These are phyloP conservation scores for Drepana falcataria DNA, from an alignment of 2,888 invertebrate species.

Conservation along the genomic window DNA sequence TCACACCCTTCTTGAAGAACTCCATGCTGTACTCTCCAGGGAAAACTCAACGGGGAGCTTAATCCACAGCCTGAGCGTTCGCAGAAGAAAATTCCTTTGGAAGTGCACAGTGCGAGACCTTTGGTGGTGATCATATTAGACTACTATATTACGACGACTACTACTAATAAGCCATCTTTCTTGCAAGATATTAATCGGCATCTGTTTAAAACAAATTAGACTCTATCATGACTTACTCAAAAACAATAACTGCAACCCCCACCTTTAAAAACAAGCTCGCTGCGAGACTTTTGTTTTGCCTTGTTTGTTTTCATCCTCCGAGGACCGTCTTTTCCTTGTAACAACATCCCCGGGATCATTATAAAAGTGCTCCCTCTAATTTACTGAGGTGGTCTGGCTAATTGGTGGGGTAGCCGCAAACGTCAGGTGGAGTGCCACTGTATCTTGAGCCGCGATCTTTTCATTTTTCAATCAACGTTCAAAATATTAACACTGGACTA, in stretches of 20 bases:
- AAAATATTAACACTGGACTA: not conserved
- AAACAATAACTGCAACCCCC: not conserved
- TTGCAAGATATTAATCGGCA: no score
- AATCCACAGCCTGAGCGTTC: no score
- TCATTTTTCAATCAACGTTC: constrained; percentile 1
- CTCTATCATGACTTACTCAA: not conserved
- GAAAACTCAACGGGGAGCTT: no score
- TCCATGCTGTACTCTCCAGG: no score
- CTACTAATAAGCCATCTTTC: no score
- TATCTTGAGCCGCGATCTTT: constrained; percentile 15
- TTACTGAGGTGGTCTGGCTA: constrained; percentile 24
- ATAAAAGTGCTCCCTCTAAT: constrained; percentile 17
- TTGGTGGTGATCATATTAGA: no score
- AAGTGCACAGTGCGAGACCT: no score
- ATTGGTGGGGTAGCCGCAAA: constrained; percentile 34
- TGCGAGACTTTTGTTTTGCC: not conserved
- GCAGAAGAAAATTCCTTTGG: no score
- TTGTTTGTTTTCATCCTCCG: constrained; percentile 4
- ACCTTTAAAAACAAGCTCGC: not conserved
- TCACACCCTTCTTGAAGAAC: no score
- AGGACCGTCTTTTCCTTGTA: constrained; percentile 10
- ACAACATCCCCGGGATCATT: constrained; percentile 7
- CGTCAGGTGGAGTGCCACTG: constrained; percentile 32
- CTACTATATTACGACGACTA: no score
- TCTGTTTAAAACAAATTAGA: not conserved